Base-by-base conservation (phyloP, 2,797 vertebrate species). In the Coccyzus lansbergi region DNA sequence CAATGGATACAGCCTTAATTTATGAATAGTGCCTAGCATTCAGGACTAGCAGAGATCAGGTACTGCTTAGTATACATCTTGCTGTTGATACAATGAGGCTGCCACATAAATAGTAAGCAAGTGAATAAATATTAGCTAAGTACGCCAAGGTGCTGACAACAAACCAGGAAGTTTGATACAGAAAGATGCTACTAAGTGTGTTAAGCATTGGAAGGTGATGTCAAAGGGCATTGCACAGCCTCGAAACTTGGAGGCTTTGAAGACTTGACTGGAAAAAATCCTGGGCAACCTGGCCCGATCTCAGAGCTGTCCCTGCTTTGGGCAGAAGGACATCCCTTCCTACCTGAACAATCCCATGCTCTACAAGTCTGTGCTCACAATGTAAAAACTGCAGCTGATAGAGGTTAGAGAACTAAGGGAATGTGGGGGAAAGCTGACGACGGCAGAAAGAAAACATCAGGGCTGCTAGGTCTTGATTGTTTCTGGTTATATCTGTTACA, bases 311-410 rank as follows among this genome's bases (percentile, higher is more conserved):
- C 25, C 9, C 31, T 40, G 7, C 25, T 56, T 52, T 60, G 46
- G 40, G 42, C 46, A 48, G 21, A 46, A 48, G 21, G 22, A 24
- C 21, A 48, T 18, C 26, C 12, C 62, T 67, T 71, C 36, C 25
- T 12, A 48, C 15, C 36, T 78, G 28, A 64, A n/a, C 25, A 28
- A 26, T 8, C 33, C 56, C 3, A 2, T 44, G 16, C 33, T 44
- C 25, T n/a, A 16, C 0, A 1, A 28, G 15, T 77, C 70, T 64
- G 44, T 55, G 36, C 10, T 80, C 28, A n/a, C 33, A 40, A 28
- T 0, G 0, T 0, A 82, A 67, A 53, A 75, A 68, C 52, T 68
- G 20, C 20, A 71, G 4, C n/a, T 29, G 8, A 8, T 1, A 2
- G 56, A 63, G n/a, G 22, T 82, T 71, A 49, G 51, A 64, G 25